Base-by-base conservation (phyloP, 2,888 invertebrate genomes). In the Agonopterix subpropinquella region DNA sequence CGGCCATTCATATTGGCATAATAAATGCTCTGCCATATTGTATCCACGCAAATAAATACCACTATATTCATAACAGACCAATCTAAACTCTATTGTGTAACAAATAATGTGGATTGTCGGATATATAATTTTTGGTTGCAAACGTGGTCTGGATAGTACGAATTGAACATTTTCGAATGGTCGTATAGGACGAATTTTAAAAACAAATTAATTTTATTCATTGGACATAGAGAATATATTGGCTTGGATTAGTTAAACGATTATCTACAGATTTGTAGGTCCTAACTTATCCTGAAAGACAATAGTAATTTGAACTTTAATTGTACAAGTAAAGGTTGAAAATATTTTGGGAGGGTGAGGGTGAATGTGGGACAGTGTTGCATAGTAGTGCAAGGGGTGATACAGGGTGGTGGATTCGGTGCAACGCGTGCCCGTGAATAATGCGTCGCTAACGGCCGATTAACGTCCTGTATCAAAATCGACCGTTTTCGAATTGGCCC, bases 381-480 rank as follows among this genome's bases (percentile, higher is more conserved):
- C 11, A 2, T 18, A 51, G 43, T 50, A 64, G 58, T 67, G 55
- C 61, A 62, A 56, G 57, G 76, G 77, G 73, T 75, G 75, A 70
- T 70, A 69, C 76, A 70, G 80, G 78, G 75, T 77, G 79, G 77
- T 59, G 65, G 75, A 69, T 72, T 70, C 72, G 70, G 62, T 77
- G 84, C 83, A 80, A 80, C 79, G 83, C 88, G 85, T 88, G 87
- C 70, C 79, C 67, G 77, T 86, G 88, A 88, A 88, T 88, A 88
- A 88, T 87, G 81, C 73, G 77, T 77, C 83, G 78, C 80, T 77
- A 83, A 84, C 79, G 79, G 79, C 70, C 86, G 86, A 86, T 88
- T 87, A 87, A 84, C 78, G 81, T 75, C 79, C 76, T 69, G 68
- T 69, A 66, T 70, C 70, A 62, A 67, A 71, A 78, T 76, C 71